Conservation (phyloP, 2,797 vertebrate genomes). For the Acrossocheilus fasciatus region DNA sequence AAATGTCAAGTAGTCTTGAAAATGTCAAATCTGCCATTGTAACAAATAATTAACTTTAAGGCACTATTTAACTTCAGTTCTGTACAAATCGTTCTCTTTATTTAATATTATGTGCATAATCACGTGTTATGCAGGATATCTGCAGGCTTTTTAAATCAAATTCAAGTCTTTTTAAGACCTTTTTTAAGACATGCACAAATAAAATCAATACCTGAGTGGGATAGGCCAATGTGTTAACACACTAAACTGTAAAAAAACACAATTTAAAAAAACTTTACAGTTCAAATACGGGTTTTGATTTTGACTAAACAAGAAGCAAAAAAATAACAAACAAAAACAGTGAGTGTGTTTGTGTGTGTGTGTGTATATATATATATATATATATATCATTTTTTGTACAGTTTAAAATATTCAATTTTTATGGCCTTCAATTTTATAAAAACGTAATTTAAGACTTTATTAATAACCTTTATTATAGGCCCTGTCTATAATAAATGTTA, state of each 20-base stretch:
- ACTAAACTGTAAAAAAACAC: neutral
- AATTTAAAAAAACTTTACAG: neutral
- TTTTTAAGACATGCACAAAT: neutral
- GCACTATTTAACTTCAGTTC: neutral
- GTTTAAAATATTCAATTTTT: too few relatives aligned
- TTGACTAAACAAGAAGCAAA: neutral
- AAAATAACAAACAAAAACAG: too few relatives aligned
- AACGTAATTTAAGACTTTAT: neutral
- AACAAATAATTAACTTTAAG: neutral
- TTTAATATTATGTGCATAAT: neutral
- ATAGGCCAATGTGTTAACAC: neutral
- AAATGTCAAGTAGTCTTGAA: neutral
- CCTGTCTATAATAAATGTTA: neutral
- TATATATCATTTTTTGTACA: too few relatives aligned
- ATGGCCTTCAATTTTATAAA: neutral
- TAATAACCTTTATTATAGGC: neutral
- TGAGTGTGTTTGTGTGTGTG: too few relatives aligned
- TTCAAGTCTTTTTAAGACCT: neutral
- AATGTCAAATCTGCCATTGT: too few relatives aligned
- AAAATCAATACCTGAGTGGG: neutral
- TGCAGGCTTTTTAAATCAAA: neutral
- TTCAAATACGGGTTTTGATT: neutral
- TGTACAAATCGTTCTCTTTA: neutral
- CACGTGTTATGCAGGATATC: neutral
- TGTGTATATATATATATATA: too few relatives aligned